Base-by-base conservation (phyloP, 2,888 invertebrate genomes). In the Lycocerus yunnanus region DNA sequence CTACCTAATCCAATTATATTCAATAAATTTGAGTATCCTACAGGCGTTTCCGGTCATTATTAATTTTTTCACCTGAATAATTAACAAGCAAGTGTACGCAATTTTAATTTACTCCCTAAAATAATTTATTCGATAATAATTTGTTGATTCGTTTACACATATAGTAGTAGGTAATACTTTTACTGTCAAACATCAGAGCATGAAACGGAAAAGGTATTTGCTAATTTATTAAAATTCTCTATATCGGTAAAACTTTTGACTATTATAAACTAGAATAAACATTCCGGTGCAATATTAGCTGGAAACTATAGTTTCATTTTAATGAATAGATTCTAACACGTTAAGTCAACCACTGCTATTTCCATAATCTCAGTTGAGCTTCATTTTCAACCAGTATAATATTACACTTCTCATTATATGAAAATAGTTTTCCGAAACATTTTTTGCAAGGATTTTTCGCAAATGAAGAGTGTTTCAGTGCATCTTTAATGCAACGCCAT, bases 1-100 rank as follows among this genome's bases (percentile, higher is more conserved):
- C 82, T 84, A 85, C 84, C 84, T 83, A 84, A 85, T 84, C 84
- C 81, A 85, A 85, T 84, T 83, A 84, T 74, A 79, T 77, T 75
- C 58, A 59, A 68, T 66, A 66, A 58, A 71, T 71, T 24, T 21
- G 14, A 24, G 24, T 15, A 18, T 16, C 63, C 27, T 27, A 68
- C 58, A 8, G 16, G n/a, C 69, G 43, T n/a, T 66, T 65, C 21
- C 15, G 18, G 6, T 65, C 13, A 18, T 63, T 63, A 18, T 27
- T n/a, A 18, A 15, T 63, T 63, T 63, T 63, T 63, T 63, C 13
- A 63, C 18, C n/a, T 16, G 9, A 18, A 20, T 63, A 63, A 63
- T 18, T 13, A 63, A 63, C 61, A 20, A n/a, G 61, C 18, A 20
- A 63, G 61, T 20, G 18, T 18, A 63, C 18, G n/a, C 16, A 63